These are phyloP conservation scores for Tipula confusa DNA, from an alignment of 2,888 invertebrate species.

Conservation along the genomic window DNA sequence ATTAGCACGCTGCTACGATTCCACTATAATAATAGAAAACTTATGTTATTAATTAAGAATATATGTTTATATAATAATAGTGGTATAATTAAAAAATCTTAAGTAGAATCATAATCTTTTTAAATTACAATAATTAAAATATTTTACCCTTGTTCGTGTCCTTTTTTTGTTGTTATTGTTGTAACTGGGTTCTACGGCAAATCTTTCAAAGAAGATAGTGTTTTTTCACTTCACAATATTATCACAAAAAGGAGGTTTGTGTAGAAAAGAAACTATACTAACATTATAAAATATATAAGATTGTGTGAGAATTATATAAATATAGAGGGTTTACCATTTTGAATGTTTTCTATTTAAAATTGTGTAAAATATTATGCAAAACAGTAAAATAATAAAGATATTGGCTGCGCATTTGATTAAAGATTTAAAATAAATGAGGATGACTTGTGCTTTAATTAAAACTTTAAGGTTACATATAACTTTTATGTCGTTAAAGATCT, in stretches of 20 bases:
- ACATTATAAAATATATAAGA: background rate
- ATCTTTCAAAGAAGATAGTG: background rate
- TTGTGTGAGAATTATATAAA: background rate
- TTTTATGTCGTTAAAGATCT: too few relatives aligned
- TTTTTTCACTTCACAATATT: background rate
- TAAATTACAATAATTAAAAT: background rate
- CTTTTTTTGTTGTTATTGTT: background rate
- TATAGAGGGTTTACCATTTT: background rate
- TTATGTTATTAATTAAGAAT: slow-evolving; percentile 20
- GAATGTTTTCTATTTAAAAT: too few relatives aligned
- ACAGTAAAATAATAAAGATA: too few relatives aligned
- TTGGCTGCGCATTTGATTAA: too few relatives aligned
- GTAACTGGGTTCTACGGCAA: background rate
- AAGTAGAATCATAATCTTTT: slow-evolving; percentile 3
- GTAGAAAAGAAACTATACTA: background rate
- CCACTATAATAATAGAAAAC: background rate
- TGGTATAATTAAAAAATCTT: slow-evolving; percentile 13
- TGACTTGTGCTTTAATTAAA: too few relatives aligned
- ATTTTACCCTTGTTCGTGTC: background rate
- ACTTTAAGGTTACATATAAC: too few relatives aligned
- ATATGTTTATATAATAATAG: background rate
- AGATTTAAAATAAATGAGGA: too few relatives aligned
- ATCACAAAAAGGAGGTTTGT: background rate
- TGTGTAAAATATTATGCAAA: too few relatives aligned
- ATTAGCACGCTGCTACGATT: background rate